Evolutionary conservation across 2,888 invertebrate species (phyloP).

Genomic region (Megastigmus dorsalis): DNA sequence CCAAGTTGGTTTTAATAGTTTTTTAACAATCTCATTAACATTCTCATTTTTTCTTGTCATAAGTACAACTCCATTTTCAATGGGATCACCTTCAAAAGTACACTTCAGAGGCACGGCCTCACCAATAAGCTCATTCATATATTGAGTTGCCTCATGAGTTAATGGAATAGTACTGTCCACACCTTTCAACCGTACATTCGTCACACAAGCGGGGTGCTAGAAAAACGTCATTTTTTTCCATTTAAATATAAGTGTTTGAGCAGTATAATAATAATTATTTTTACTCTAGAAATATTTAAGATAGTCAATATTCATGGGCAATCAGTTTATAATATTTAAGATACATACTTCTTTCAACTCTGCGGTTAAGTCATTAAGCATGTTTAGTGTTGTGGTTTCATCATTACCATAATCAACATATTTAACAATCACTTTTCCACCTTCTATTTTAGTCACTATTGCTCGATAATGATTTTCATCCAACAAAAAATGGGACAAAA

Average conservation of each 20-base stretch:
- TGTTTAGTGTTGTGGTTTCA: conserved; percentile 57
- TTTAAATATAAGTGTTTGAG: background rate
- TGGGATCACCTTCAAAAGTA: conserved; percentile 59
- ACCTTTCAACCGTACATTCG: conserved; percentile 62
- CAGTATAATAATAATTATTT: background rate
- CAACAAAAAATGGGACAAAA: conserved; percentile 64
- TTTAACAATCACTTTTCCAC: conserved; percentile 57
- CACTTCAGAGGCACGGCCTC: conserved; percentile 60
- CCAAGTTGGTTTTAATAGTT: conserved; percentile 62
- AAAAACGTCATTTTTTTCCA: too few relatives aligned
- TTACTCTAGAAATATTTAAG: background rate
- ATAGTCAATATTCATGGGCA: too few relatives aligned
- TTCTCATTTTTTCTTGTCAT: conserved; percentile 56
- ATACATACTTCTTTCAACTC: conserved; percentile 62
- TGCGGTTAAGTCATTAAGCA: conserved; percentile 61
- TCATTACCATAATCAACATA: conserved; percentile 71
- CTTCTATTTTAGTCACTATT: conserved; percentile 61
- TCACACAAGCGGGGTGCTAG: conserved; percentile 57
- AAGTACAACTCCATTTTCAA: conserved; percentile 61
- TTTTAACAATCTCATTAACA: conserved; percentile 63
- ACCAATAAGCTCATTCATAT: conserved; percentile 60
- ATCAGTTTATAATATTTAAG: too few relatives aligned
- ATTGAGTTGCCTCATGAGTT: conserved; percentile 62
- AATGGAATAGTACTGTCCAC: conserved; percentile 60
- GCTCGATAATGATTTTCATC: conserved; percentile 70